phyloP scores from a whole-genome alignment of 2,797 vertebrate species.

The Muscicapa comitata region DNA sequence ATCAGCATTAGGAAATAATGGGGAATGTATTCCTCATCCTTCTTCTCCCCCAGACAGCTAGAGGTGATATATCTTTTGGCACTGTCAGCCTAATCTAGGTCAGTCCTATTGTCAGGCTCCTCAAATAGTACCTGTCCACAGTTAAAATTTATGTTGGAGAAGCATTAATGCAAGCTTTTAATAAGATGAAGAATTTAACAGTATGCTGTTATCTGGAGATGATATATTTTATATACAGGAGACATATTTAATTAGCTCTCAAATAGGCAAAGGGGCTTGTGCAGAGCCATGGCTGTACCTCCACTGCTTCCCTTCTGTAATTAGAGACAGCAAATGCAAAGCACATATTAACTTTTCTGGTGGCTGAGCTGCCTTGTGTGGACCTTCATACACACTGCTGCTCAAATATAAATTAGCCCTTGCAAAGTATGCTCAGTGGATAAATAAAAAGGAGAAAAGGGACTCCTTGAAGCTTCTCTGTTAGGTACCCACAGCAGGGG shows the following conservation, averaged over 20 bases:
- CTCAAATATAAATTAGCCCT: slow-evolving; percentile 55
- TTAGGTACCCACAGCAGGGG: neutral
- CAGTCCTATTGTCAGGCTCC: slow-evolving; percentile 76
- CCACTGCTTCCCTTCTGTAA: slow-evolving; percentile 42
- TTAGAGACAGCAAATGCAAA: slow-evolving; percentile 59
- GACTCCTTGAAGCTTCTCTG: neutral
- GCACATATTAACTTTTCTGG: slow-evolving; percentile 67
- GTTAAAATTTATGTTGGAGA: slow-evolving; percentile 81
- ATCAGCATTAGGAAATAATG: slow-evolving; percentile 73
- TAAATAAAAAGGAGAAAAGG: slow-evolving; percentile 22
- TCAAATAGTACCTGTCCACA: slow-evolving; percentile 79
- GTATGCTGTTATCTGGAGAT: slow-evolving; percentile 78
- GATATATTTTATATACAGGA: slow-evolving; percentile 84
- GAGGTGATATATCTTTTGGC: slow-evolving; percentile 76
- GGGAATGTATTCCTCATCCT: slow-evolving; percentile 74
- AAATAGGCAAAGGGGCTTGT: slow-evolving; percentile 73
- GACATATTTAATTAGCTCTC: slow-evolving; percentile 83
- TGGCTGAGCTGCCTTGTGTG: slow-evolving; percentile 32
- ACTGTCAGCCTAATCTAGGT: slow-evolving; percentile 80
- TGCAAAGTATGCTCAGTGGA: neutral
- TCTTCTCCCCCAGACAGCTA: slow-evolving; percentile 74
- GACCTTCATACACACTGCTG: slow-evolving; percentile 26
- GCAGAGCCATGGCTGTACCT: slow-evolving; percentile 51
- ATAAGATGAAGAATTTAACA: slow-evolving; percentile 84
- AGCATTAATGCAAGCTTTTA: slow-evolving; percentile 83